Conservation (phyloP, 2,888 invertebrate species). For the Netelia inedita region DNA sequence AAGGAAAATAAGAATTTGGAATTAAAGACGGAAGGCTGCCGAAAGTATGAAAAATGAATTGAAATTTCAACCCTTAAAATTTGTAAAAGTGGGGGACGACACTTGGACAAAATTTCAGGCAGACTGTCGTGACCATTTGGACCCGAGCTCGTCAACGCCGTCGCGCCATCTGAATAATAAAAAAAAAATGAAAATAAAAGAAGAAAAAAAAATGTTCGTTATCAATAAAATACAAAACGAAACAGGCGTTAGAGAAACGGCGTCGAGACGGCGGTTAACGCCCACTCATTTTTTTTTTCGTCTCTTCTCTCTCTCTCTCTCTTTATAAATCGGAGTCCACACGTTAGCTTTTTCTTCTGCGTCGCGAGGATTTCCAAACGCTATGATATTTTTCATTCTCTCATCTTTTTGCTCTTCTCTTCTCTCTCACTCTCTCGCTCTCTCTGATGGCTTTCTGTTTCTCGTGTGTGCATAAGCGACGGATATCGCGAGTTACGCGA, state of each 20-base stretch:
- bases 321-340: background rate
- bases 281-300: slow-evolving; percentile 53
- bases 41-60: too few relatives aligned
- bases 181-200: background rate
- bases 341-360: slow-evolving; percentile 12
- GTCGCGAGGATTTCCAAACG: background rate
- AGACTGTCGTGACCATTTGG: too few relatives aligned
- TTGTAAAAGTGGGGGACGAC: too few relatives aligned
- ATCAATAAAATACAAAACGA: background rate
- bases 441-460: slow-evolving; percentile 3
- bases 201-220: background rate
- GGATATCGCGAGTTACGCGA: slow-evolving; percentile 74
- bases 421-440: too few relatives aligned
- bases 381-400: slow-evolving; percentile 37
- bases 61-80: too few relatives aligned
- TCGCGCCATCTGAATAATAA: background rate
- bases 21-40: too few relatives aligned
- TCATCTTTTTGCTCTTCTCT: slow-evolving; percentile 2
- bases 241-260: slow-evolving; percentile 15
- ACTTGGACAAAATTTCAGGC: too few relatives aligned
- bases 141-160: background rate
- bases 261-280: slow-evolving; percentile 30
- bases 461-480: slow-evolving; percentile 70
- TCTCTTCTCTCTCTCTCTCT: slow-evolving; percentile 38
- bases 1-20: too few relatives aligned